phyloP scores from a whole-genome alignment of 2,888 invertebrate species.

The Thalpophila matura region DNA sequence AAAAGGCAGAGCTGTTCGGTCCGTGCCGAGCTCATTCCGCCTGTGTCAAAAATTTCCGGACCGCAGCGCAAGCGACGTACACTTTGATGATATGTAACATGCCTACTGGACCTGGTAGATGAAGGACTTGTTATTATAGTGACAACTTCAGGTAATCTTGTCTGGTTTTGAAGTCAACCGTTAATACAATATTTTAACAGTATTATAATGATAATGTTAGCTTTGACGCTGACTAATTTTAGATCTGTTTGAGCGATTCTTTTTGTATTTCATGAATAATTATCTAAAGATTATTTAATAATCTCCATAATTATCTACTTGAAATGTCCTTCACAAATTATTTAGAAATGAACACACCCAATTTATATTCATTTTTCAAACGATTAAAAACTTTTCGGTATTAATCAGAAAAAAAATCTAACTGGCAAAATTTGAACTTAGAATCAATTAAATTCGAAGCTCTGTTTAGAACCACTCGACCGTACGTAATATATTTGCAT shows the following conservation, averaged over 20 bases:
- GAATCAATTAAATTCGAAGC: slow-evolving; percentile 15
- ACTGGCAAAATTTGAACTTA: not conserved
- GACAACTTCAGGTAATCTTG: not conserved
- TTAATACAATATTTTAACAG: too few relatives aligned
- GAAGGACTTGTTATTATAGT: slow-evolving; percentile 8
- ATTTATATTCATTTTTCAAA: too few relatives aligned
- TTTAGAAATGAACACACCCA: too few relatives aligned
- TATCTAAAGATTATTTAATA: too few relatives aligned
- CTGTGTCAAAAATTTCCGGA: slow-evolving; percentile 33
- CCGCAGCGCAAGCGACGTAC: not conserved
- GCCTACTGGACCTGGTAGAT: not conserved
- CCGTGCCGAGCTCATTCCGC: slow-evolving; percentile 3
- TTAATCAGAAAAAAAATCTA: not conserved
- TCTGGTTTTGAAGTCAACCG: not conserved
- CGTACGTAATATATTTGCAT: not conserved
- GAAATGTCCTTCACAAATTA: too few relatives aligned
- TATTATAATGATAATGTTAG: too few relatives aligned
- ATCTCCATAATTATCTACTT: too few relatives aligned
- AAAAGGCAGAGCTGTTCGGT: slow-evolving; percentile 13
- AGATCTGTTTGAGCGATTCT: too few relatives aligned
- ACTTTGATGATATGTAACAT: slow-evolving; percentile 3
- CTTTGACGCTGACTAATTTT: too few relatives aligned
- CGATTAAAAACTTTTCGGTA: not conserved
- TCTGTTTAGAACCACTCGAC: slow-evolving; percentile 5
- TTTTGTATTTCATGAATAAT: too few relatives aligned